These are phyloP conservation scores for Lophotriccus pileatus DNA, from an alignment of 2,797 vertebrate genomes.

Conservation along the genomic window DNA sequence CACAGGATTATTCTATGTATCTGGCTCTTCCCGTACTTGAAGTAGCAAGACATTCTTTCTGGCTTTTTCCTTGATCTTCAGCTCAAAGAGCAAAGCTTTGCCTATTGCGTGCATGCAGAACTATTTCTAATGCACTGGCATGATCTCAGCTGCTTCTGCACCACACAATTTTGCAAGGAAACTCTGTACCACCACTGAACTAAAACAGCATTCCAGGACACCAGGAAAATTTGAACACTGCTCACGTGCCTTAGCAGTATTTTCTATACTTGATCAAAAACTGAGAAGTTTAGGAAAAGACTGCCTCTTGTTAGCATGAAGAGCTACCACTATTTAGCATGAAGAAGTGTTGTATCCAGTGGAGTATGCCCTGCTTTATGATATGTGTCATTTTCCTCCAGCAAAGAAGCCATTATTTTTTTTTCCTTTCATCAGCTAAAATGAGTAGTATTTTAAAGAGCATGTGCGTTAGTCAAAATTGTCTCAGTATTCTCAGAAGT, in stretches of 20 bases:
- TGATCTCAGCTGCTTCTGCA: not conserved
- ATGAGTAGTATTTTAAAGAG: not conserved
- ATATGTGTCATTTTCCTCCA: not conserved
- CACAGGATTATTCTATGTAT: not conserved
- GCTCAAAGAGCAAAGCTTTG: not conserved
- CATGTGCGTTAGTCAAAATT: not conserved
- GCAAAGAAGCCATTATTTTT: not conserved
- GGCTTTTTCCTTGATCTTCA: not conserved
- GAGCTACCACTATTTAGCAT: not conserved
- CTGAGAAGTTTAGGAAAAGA: not conserved
- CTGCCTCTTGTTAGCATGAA: not conserved
- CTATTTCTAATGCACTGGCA: not conserved
- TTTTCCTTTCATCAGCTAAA: not conserved
- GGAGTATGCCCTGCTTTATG: not conserved
- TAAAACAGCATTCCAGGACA: not conserved
- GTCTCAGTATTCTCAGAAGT: not conserved
- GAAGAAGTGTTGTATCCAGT: not conserved
- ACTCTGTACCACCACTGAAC: not conserved
- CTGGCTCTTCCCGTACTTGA: not conserved
- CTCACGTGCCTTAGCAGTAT: not conserved
- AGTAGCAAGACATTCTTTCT: not conserved
- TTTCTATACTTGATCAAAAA: not conserved
- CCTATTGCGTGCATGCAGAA: not conserved
- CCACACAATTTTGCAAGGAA: not conserved
- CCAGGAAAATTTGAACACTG: not conserved